These are phyloP conservation scores for Mus spretus DNA, from an alignment of 2,797 vertebrate genomes.

Conservation along the genomic window DNA sequence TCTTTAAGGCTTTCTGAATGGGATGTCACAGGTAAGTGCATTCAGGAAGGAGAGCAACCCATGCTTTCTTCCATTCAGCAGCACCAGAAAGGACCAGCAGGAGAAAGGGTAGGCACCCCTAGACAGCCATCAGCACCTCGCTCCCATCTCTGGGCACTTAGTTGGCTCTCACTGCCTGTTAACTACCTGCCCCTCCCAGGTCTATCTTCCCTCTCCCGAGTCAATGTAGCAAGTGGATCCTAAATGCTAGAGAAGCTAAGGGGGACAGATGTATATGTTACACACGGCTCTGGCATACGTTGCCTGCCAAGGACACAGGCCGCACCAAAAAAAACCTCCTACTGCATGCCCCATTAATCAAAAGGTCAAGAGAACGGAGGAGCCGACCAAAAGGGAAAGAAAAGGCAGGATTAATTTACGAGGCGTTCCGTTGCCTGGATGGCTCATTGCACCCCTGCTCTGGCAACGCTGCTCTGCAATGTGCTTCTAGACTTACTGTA, in stretches of 20 bases:
- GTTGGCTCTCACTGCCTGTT: background rate
- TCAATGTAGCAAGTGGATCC: background rate
- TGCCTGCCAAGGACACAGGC: conserved; percentile 37
- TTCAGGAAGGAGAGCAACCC: too few species aligned
- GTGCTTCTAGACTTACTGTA: conserved; percentile 81
- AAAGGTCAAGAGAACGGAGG: conserved; percentile 63
- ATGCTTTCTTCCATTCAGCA: background rate
- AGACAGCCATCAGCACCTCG: fast-evolving
- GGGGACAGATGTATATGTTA: background rate
- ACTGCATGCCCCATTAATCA: conserved; percentile 72
- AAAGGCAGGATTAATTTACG: conserved; percentile 65
- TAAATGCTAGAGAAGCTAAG: background rate
- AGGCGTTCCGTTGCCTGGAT: conserved; percentile 80
- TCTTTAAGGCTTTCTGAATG: background rate
- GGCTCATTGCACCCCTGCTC: conserved; percentile 78
- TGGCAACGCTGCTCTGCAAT: background rate
- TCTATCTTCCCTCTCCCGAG: background rate
- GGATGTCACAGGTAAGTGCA: background rate
- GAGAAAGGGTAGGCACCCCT: background rate
- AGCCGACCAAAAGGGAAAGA: conserved; percentile 56
- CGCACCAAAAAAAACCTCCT: conserved; percentile 64
- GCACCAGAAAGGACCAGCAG: background rate
- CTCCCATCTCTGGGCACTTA: background rate
- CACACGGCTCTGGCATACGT: background rate
- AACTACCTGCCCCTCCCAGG: background rate